Base-by-base conservation (phyloP, 2,113 vertebrate genomes). In the Scolopax mira region DNA sequence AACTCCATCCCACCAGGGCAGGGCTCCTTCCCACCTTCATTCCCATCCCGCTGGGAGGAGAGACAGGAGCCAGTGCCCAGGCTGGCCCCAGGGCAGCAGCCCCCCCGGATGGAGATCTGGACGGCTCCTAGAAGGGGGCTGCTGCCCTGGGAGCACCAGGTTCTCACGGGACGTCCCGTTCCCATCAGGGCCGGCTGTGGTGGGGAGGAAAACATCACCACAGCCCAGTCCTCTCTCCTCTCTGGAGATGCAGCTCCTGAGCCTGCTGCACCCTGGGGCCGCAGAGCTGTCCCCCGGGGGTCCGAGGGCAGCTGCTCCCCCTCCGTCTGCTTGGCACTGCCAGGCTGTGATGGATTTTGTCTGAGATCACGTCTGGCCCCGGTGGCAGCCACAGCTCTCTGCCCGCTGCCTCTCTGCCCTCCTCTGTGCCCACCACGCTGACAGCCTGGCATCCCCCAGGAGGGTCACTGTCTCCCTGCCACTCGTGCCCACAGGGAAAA, bases 351-450 rank as follows among this genome's bases (percentile, higher is more conserved):
- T 49, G 61, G 37, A 49, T 74, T 79, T 27, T 48, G 84, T 54
- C 67, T 44, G 83, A 79, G 65, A 64, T 39, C 79, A 4, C 3
- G 18, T 10, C 74, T 60, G 83, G 54, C 74, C 49, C 23, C 1
- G 1, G 31, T 3, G 7, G 55, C 79, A 78, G 41, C 2, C 60
- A 9, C 9, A 33, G 51, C 57, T 41, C 51, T 49, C 41, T 64
- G 57, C 23, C 85, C 11, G 2, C 55, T 37, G 33, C 51, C 60
- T 57, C 70, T 42, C 67, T 21, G 93, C 66, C 41, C 28, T 18
- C 6, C 42, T 5, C 69, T 0, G 0, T 52, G 69, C n/a, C 39
- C 13, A 8, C 23, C 37, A 6, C 3, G 8, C 35, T 11, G 61
- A 25, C 1, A 1, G 35, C 61, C 58, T 42, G 41, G 30, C 7